Base-by-base conservation (phyloP, 2,797 vertebrate genomes). In the Ficedula albicollis region DNA sequence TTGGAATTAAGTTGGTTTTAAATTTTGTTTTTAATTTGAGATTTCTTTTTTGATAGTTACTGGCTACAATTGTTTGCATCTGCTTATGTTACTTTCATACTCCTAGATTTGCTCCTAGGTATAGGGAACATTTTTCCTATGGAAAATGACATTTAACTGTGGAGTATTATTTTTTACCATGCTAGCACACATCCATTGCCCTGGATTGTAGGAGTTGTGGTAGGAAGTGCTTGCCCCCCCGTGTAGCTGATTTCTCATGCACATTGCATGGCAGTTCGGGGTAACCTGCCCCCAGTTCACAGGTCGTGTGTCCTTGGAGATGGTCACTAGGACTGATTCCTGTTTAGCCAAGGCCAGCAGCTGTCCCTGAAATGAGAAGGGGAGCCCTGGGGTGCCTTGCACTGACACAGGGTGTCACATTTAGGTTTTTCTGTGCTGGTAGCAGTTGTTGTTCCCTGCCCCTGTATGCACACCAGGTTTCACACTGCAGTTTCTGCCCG, bases 121-220 rank as follows among this genome's bases (percentile, higher is more conserved):
- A 92, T 93, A 83, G 91, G 75, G 56, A 92, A 94, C 70, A 26
- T 96, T 96, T 96, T 97, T 97, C 96, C 84, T 97, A 96, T 96
- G 91, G 95, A 89, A 97, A 97, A 96, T 84, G 46, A 66, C 92
- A 94, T 96, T 97, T 82, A 97, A 92, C 18, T 86, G 80, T 85
- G 68, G 92, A 87, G 34, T 94, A 62, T 84, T 92, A 91, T 75
- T 96, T 96, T 94, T 89, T 91, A 79, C 89, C 95, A 63, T 69
- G 60, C 79, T 92, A 38, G 83, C 67, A 83, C 36, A 3, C 75
- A 30, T 92, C 69, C 87, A 70, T 95, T 84, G 62, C 69, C 89
- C 88, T 30, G 4, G 67, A 32, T 29, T 83, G 80, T 84, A 76
- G 87, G 68, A 87, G 62, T 94, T 92, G 70, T 92, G 59, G 75